Conservation (phyloP, 2,797 vertebrate genomes). For the Enteromius argenteus region DNA sequence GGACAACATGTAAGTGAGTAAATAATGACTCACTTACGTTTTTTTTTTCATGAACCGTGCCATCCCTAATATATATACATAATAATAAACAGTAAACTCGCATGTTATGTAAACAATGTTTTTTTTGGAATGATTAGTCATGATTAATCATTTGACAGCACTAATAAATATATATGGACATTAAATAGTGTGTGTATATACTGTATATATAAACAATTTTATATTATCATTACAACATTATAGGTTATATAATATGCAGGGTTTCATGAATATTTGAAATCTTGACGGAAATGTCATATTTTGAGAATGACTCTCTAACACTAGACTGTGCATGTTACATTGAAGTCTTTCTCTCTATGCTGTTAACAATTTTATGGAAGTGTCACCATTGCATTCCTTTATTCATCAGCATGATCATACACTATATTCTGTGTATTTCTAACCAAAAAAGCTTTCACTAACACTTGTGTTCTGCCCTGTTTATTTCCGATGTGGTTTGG, state of each 20-base stretch:
- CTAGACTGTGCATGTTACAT: conserved; percentile 21
- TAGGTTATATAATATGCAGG: neutral
- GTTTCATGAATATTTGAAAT: neutral
- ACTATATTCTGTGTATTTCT: neutral
- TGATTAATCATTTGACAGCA: too few relatives aligned
- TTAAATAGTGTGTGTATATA: too few relatives aligned
- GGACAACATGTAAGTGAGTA: too few relatives aligned
- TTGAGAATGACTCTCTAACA: conserved; percentile 9
- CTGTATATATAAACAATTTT: too few relatives aligned
- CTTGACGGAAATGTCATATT: conserved; percentile 3
- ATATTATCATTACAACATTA: neutral
- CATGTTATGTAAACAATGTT: too few relatives aligned
- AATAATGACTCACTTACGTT: too few relatives aligned
- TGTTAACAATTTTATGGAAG: neutral
- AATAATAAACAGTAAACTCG: too few relatives aligned
- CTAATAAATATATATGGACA: too few relatives aligned
- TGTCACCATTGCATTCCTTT: neutral
- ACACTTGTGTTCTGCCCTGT: too few relatives aligned
- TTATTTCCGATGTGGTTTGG: neutral
- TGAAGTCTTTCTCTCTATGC: neutral
- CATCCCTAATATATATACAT: too few relatives aligned
- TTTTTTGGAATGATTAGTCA: too few relatives aligned
- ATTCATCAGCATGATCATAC: neutral
- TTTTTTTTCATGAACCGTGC: too few relatives aligned
- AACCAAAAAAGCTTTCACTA: neutral